Evolutionary conservation across 2,888 invertebrate genomes (phyloP).

Genomic region (Hemicrepidius hirtus): DNA sequence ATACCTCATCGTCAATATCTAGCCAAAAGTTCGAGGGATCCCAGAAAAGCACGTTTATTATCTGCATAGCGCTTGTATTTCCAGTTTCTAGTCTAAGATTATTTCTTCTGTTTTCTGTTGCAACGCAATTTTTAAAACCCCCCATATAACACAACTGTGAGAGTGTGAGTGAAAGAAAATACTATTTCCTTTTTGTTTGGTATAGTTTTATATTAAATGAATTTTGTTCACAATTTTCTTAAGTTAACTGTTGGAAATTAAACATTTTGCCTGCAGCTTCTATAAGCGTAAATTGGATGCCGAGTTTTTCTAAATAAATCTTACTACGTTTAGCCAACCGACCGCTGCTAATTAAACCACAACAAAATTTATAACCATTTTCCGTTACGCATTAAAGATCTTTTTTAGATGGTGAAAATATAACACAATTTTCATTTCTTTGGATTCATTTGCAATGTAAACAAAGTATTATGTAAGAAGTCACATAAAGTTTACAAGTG

Average conservation of each 20-base stretch:
- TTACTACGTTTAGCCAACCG: background rate
- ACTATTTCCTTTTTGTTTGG: too few relatives aligned
- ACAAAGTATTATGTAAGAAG: background rate
- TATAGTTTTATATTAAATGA: too few relatives aligned
- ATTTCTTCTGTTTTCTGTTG: too few relatives aligned
- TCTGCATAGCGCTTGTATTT: too few relatives aligned
- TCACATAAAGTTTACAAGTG: background rate
- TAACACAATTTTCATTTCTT: background rate
- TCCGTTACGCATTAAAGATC: background rate
- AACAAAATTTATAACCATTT: background rate
- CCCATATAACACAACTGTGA: too few relatives aligned
- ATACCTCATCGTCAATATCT: too few relatives aligned
- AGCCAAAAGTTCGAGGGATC: too few relatives aligned
- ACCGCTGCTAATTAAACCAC: background rate
- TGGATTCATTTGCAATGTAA: background rate
- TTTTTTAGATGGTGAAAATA: background rate
- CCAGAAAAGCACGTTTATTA: too few relatives aligned
- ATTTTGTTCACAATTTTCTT: background rate
- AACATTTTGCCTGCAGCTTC: background rate
- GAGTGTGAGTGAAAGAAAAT: too few relatives aligned
- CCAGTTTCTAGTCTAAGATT: too few relatives aligned
- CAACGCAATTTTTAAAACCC: too few relatives aligned
- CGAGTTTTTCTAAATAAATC: conserved; percentile 2
- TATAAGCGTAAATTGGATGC: background rate
- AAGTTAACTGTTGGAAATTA: background rate